These are phyloP conservation scores for Adelosebastes latens DNA, from an alignment of 2,797 vertebrate genomes.

Conservation along the genomic window DNA sequence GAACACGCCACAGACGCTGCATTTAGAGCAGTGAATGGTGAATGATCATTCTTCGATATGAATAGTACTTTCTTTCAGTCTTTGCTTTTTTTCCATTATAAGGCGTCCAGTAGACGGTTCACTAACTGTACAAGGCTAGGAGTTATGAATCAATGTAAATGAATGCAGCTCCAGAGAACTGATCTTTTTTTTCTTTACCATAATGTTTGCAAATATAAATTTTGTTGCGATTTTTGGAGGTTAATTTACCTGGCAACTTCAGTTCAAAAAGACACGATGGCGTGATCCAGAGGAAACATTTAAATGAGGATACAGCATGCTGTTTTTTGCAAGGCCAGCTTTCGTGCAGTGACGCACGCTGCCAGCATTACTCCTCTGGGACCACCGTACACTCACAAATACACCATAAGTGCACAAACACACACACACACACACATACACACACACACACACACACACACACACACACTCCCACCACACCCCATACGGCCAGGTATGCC, in stretches of 20 bases:
- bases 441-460: constrained; percentile 3
- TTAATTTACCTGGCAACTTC: not conserved
- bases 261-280: not conserved
- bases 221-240: not conserved
- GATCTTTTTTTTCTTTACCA: not conserved
- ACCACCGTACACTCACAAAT: constrained; percentile 35
- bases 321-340: constrained; percentile 41
- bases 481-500: not conserved
- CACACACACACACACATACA: constrained; percentile 12
- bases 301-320: constrained; percentile 14
- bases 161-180: not conserved
- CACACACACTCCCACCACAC: constrained; percentile 17
- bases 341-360: constrained; percentile 31
- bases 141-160: constrained; percentile 2
- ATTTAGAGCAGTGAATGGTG: constrained; percentile 62
- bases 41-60: constrained; percentile 51
- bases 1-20: constrained; percentile 56
- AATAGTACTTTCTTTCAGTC: constrained; percentile 52
- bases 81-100: constrained; percentile 12
- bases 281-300: constrained; percentile 9
- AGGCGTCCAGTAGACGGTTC: not conserved
- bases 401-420: constrained; percentile 17
- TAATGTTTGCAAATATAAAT: not conserved
- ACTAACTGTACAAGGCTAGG: not conserved
- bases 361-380: constrained; percentile 31